Conservation (phyloP, 2,888 invertebrate genomes). For the Nomada ferruginata region DNA sequence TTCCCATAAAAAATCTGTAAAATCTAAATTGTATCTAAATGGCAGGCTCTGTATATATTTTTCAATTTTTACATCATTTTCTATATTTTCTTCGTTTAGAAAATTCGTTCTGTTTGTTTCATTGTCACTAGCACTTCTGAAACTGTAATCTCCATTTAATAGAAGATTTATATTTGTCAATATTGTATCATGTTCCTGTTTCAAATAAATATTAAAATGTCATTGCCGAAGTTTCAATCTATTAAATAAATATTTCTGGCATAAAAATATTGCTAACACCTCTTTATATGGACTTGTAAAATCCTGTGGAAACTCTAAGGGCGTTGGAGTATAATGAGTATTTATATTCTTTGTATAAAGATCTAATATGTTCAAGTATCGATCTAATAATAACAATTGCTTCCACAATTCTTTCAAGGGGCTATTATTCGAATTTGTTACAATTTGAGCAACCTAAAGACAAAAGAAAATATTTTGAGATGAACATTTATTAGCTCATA, state of each 20-base stretch:
- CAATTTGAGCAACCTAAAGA: conserved; percentile 67
- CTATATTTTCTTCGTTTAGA: conserved; percentile 52
- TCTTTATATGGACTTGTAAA: conserved; percentile 65
- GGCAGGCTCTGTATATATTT: conserved; percentile 65
- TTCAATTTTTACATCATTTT: conserved; percentile 60
- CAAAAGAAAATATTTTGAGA: not conserved
- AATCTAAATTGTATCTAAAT: conserved; percentile 71
- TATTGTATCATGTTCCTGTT: conserved; percentile 63
- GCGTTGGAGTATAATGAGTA: conserved; percentile 45
- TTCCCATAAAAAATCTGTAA: conserved; percentile 76
- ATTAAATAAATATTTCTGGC: not conserved
- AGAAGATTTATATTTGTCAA: conserved; percentile 64
- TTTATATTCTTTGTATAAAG: conserved; percentile 58
- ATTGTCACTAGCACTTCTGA: not conserved
- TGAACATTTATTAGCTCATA: not conserved
- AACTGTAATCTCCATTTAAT: conserved; percentile 62
- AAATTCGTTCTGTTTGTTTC: conserved; percentile 15
- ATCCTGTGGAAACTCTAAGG: conserved; percentile 65
- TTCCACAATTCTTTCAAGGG: conserved; percentile 69
- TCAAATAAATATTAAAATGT: conserved; percentile 18
- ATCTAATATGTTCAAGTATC: conserved; percentile 70
- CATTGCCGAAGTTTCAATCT: not conserved
- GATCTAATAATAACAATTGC: conserved; percentile 69
- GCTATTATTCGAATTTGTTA: conserved; percentile 67
- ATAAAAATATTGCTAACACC: conserved; percentile 46